Conservation (phyloP, 2,888 invertebrate genomes). For the Andricus curvator region DNA sequence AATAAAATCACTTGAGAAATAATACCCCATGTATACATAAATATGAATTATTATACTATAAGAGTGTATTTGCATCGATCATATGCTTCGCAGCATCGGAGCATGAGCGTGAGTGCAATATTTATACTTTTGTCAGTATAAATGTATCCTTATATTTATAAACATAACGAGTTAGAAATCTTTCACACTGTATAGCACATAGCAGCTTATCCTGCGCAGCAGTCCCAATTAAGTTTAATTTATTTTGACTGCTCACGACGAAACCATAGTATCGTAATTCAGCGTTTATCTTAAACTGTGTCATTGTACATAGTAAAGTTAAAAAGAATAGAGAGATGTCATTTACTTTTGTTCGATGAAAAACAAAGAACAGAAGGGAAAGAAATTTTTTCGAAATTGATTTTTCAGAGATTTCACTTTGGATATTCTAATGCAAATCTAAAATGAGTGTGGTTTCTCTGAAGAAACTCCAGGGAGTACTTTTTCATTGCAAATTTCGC, state of each 20-base stretch:
- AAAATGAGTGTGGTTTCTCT: not conserved
- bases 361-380: constrained; percentile 74
- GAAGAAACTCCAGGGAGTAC: not conserved
- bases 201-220: constrained; percentile 6
- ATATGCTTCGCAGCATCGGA: not conserved
- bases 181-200: not conserved
- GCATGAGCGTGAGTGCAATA: not conserved
- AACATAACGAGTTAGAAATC: not conserved
- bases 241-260: not conserved
- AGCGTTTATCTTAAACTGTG: constrained; percentile 21
- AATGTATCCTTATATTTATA: not conserved
- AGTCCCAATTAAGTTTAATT: constrained; percentile 20
- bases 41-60: not conserved
- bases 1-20: too few species aligned
- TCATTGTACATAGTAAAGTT: constrained; percentile 29
- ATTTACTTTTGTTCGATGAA: constrained; percentile 52
- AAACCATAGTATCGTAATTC: not conserved
- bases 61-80: not conserved
- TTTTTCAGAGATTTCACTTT: not conserved
- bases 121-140: not conserved
- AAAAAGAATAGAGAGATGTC: not conserved
- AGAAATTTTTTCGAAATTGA: not conserved
- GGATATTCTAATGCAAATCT: not conserved
- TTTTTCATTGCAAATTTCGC: not conserved
- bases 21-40: too few species aligned